These are phyloP conservation scores for Drosophila fulvimacula DNA, from an alignment of 2,888 invertebrate genomes.

Conservation along the genomic window DNA sequence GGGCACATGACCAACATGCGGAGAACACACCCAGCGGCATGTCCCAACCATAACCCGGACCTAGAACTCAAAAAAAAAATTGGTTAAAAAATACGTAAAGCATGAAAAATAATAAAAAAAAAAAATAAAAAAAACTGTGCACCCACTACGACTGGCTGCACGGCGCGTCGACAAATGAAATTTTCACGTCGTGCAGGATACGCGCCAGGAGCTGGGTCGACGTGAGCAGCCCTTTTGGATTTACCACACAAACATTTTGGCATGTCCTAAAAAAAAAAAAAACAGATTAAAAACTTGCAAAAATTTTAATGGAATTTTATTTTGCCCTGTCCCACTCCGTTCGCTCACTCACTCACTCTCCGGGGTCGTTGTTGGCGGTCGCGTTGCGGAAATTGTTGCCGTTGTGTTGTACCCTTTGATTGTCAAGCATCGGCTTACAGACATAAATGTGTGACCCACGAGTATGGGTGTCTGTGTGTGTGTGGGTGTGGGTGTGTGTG, in stretches of 20 bases:
- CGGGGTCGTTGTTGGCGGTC: conserved; percentile 50
- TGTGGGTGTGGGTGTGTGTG: conserved; percentile 4
- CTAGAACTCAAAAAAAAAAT: conserved; percentile 36
- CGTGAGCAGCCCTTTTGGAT: conserved; percentile 55
- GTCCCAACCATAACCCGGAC: conserved; percentile 42
- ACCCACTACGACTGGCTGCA: conserved; percentile 28
- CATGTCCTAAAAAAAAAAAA: conserved; percentile 33
- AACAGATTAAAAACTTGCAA: conserved; percentile 26
- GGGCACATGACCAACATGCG: conserved; percentile 47
- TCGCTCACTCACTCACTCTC: conserved; percentile 6
- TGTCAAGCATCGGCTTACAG: conserved; percentile 76
- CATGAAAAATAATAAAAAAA: conserved; percentile 27
- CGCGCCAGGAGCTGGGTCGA: conserved; percentile 56
- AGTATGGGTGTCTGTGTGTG: not conserved
- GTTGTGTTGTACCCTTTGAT: conserved; percentile 67
- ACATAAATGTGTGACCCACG: conserved; percentile 64
- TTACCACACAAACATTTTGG: conserved; percentile 77
- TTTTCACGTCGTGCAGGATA: conserved; percentile 68
- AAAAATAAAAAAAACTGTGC: conserved; percentile 32
- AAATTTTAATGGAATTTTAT: conserved; percentile 80
- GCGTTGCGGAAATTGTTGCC: conserved; percentile 70
- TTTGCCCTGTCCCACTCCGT: conserved; percentile 20
- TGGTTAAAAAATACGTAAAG: conserved; percentile 50
- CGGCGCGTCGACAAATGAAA: conserved; percentile 72
- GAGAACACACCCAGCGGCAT: conserved; percentile 30